phyloP scores from a whole-genome alignment of 2,113 vertebrate genomes.

The Glaucidium brasilianum region DNA sequence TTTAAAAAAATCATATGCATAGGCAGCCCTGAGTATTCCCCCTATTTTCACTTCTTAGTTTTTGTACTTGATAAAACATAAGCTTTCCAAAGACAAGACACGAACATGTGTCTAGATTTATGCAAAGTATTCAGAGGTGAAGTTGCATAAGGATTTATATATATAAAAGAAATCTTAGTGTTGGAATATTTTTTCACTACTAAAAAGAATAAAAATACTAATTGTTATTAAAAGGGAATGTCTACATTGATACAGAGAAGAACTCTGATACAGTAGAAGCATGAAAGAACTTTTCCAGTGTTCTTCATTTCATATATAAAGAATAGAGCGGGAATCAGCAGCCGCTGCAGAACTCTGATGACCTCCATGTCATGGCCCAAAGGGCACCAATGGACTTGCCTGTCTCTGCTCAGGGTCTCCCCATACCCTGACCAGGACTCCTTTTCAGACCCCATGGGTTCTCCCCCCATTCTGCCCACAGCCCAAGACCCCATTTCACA shows the following conservation, averaged over 20 bases:
- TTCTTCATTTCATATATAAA: not conserved
- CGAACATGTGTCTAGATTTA: not conserved
- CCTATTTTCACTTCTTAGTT: not conserved
- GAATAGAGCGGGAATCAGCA: not conserved
- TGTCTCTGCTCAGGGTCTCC: not conserved
- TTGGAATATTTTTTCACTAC: not conserved
- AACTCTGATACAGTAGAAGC: not conserved
- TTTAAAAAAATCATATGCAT: no score
- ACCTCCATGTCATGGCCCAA: not conserved
- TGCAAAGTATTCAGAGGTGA: not conserved
- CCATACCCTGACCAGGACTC: fast-evolving
- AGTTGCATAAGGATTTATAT: not conserved
- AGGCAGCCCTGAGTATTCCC: not conserved
- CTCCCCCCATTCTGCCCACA: not conserved
- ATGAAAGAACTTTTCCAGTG: not conserved
- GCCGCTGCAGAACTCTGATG: not conserved
- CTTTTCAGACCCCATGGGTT: not conserved
- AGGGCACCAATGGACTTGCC: not conserved
- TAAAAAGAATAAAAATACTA: not conserved
- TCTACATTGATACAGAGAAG: not conserved
- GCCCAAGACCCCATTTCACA: not conserved
- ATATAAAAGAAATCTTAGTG: not conserved
- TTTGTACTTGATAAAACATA: not conserved
- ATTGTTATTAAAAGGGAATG: not conserved
- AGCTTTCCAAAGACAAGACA: not conserved